A percentile compares a stretch with the other conserved stretches of the same genome.
Evolutionary conservation across 1,140 invertebrate species (phyloP).

Genomic region (Drosophila pachea): DNA sequence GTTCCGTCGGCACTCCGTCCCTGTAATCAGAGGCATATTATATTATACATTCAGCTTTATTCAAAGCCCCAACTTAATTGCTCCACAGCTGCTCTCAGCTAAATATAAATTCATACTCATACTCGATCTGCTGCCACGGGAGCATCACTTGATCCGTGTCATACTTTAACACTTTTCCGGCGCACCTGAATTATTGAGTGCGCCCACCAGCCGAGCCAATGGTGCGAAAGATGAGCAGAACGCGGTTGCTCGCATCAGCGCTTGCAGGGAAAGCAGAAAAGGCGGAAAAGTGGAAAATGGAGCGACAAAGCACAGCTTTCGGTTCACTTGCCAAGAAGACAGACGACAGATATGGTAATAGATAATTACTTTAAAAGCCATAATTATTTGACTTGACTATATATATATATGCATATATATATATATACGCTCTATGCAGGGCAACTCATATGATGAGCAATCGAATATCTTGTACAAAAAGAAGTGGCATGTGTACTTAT

Average conservation of each 20-base stretch:
- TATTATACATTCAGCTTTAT: too few species aligned
- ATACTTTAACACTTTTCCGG: conserved; percentile 37
- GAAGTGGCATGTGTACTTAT: too few species aligned
- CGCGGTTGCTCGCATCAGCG: conserved; percentile 34
- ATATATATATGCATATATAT: too few species aligned
- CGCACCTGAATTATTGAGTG: conserved; percentile 39
- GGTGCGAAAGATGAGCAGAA: conserved; percentile 33
- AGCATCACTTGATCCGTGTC: conserved; percentile 21
- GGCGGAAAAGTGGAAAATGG: not conserved
- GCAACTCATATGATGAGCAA: too few species aligned
- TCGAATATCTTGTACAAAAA: too few species aligned
- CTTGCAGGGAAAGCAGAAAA: not conserved
- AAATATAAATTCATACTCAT: too few species aligned
- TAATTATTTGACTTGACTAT: too few species aligned
- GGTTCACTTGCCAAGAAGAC: not conserved
- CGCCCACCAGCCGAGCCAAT: conserved; percentile 22
- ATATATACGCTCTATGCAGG: too few species aligned
- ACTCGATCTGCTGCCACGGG: too few species aligned
- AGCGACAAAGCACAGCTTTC: too few species aligned
- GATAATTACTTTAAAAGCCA: not conserved
- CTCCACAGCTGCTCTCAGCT: too few species aligned
- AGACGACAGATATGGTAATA: not conserved
- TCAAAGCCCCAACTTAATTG: not conserved
- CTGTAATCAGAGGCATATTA: conserved; percentile 71
- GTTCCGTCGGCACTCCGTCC: conserved; percentile 85